phyloP scores from a whole-genome alignment of 1,140 invertebrate species.

The Varroa destructor region DNA sequence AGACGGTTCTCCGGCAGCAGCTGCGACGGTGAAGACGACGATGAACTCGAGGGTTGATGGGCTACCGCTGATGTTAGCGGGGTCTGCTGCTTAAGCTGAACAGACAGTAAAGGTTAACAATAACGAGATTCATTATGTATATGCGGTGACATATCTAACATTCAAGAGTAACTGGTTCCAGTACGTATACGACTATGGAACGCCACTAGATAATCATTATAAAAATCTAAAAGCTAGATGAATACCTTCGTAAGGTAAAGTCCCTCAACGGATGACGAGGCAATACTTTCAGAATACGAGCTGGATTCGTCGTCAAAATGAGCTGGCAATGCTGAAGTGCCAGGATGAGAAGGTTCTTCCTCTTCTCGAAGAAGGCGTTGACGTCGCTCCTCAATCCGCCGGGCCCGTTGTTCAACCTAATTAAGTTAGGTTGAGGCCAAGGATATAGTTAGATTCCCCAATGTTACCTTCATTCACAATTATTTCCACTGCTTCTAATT shows the following conservation, averaged over 20 bases:
- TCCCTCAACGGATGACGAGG: conserved; percentile 17
- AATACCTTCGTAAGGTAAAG: conserved; percentile 15
- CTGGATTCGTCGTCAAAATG: conserved; percentile 6
- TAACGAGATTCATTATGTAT: too few relatives aligned
- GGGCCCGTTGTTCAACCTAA: conserved; percentile 10
- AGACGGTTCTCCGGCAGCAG: conserved; percentile 11
- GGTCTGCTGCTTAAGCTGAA: too few relatives aligned
- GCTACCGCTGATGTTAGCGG: too few relatives aligned
- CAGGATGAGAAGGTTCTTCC: conserved; percentile 3
- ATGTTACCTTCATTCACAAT: too few relatives aligned
- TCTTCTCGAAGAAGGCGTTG: conserved; percentile 24
- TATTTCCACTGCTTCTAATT: too few relatives aligned
- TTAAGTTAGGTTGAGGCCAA: too few relatives aligned
- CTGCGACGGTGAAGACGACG: conserved; percentile 7
- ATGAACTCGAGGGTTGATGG: not conserved
- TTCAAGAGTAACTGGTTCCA: too few relatives aligned
- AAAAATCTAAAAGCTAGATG: not conserved
- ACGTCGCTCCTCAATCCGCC: conserved; percentile 6
- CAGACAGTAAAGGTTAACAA: too few relatives aligned
- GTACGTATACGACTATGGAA: too few relatives aligned
- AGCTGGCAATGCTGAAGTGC: not conserved
- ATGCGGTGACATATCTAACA: too few relatives aligned
- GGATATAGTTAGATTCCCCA: too few relatives aligned
- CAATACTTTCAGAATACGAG: conserved; percentile 3
- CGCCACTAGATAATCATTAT: not conserved